phyloP scores from a whole-genome alignment of 2,797 vertebrate species.

The Fundulus diaphanus region DNA sequence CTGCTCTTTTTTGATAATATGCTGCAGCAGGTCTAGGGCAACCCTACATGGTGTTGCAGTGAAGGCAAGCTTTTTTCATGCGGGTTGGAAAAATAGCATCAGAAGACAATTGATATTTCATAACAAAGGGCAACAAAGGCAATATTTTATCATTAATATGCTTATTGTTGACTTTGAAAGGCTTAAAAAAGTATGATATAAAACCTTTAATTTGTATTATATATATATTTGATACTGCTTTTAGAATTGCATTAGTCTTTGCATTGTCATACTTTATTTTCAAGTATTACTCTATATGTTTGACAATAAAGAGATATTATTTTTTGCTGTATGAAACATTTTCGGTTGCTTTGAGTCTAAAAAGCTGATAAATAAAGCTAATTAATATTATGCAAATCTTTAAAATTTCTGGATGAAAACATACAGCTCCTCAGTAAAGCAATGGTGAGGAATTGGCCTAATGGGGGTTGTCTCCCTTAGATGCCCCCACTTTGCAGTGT shows the following conservation, averaged over 20 bases:
- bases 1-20: too few species aligned
- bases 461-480: background rate
- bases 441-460: background rate
- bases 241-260: background rate
- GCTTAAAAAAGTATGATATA: too few species aligned
- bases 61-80: too few species aligned
- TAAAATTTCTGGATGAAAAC: background rate
- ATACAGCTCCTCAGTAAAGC: background rate
- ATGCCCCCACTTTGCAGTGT: background rate
- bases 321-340: background rate
- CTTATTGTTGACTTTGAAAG: too few species aligned
- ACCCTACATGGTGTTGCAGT: too few species aligned
- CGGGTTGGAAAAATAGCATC: too few species aligned
- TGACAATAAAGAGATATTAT: background rate
- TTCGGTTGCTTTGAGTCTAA: background rate
- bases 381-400: background rate
- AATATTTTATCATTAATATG: too few species aligned
- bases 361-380: background rate
- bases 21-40: too few species aligned
- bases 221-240: background rate
- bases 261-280: background rate
- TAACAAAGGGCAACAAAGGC: too few species aligned
- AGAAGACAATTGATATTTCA: too few species aligned
- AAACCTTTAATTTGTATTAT: too few species aligned
- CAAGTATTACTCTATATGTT: background rate